Conservation (phyloP, 2,797 vertebrate genomes). For the Crenichthys baileyi region DNA sequence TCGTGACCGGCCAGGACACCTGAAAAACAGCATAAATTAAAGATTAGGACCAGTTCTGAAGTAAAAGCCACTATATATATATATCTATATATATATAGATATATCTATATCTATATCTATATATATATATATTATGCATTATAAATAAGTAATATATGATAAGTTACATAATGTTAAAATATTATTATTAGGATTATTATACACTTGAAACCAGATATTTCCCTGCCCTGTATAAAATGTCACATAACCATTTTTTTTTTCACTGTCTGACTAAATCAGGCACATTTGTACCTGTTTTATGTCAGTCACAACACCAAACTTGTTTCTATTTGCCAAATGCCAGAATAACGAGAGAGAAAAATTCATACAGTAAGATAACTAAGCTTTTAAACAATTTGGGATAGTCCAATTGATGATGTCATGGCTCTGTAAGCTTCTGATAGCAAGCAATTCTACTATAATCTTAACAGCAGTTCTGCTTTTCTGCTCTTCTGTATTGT, state of each 20-base stretch:
- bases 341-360: background rate
- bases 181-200: background rate
- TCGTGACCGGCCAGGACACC: conserved; percentile 95
- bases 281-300: background rate
- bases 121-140: no score
- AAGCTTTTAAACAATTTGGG: background rate
- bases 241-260: background rate
- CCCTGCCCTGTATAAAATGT: background rate
- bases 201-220: background rate
- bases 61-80: background rate
- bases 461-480: background rate
- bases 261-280: background rate
- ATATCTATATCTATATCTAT: no score
- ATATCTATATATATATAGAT: no score
- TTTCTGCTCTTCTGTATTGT: background rate
- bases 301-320: background rate
- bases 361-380: background rate
- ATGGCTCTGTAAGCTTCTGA: background rate
- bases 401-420: background rate
- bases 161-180: no score
- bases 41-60: background rate
- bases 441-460: background rate
- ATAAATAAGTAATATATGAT: no score
- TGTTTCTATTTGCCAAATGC: background rate
- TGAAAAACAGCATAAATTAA: conserved; percentile 53